Conservation (phyloP, 2,888 invertebrate genomes). For the Caradrina clavipalpis region DNA sequence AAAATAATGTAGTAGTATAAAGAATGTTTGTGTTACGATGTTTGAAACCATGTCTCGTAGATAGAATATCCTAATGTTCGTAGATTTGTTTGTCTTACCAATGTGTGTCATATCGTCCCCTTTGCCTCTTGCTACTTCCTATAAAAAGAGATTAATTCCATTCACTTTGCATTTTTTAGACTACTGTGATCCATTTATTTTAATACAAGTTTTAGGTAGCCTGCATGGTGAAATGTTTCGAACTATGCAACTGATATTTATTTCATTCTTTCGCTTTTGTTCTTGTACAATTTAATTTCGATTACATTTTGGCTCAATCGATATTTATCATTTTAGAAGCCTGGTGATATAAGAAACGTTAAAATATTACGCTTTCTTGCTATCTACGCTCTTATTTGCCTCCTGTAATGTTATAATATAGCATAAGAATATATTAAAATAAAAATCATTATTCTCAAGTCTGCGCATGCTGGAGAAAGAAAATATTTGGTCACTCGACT, state of each 20-base stretch:
- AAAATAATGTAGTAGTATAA: constrained; percentile 82
- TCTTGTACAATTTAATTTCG: constrained; percentile 75
- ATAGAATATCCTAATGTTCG: constrained; percentile 73
- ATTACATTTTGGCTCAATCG: constrained; percentile 89
- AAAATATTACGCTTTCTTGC: constrained; percentile 79
- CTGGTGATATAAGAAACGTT: constrained; percentile 72
- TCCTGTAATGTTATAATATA: constrained; percentile 72
- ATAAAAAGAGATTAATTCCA: constrained; percentile 57
- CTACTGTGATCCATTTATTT: constrained; percentile 60
- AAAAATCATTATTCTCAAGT: constrained; percentile 75
- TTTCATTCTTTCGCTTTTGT: constrained; percentile 65
- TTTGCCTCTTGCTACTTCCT: constrained; percentile 70
- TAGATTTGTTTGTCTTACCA: constrained; percentile 79
- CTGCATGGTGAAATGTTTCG: constrained; percentile 66
- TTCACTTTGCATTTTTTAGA: constrained; percentile 65
- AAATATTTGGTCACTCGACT: constrained; percentile 48
- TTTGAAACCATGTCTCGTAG: constrained; percentile 79
- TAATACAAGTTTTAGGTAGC: constrained; percentile 64
- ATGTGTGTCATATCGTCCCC: constrained; percentile 76
- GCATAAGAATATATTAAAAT: constrained; percentile 63
- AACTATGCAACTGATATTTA: constrained; percentile 46
- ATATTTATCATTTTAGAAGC: constrained; percentile 82
- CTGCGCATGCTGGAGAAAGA: constrained; percentile 84
- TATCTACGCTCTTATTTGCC: constrained; percentile 82
- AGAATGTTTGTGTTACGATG: constrained; percentile 78